phyloP scores from a whole-genome alignment of 2,888 invertebrate genomes.

The Xiphydria camelus region DNA sequence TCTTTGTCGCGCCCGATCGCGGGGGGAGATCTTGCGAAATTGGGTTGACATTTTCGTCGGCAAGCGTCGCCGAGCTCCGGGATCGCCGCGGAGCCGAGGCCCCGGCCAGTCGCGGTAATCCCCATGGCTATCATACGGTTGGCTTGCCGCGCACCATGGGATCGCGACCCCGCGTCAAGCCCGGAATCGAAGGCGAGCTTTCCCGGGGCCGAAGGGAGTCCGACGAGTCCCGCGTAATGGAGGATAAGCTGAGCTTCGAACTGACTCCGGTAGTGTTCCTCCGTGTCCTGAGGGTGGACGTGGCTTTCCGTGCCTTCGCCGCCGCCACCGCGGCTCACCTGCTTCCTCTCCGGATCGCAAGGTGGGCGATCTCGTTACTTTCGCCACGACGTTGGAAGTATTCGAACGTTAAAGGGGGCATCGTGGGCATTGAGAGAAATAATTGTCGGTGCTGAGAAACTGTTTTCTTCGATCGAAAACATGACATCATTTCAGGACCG shows the following conservation, averaged over 20 bases:
- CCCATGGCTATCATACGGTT: conserved; percentile 50
- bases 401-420: too few species aligned
- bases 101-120: conserved; percentile 50
- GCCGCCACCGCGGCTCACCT: conserved; percentile 1
- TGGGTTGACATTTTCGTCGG: conserved; percentile 49
- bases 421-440: too few species aligned
- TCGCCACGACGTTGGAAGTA: too few species aligned
- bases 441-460: too few species aligned
- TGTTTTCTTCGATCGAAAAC: too few species aligned
- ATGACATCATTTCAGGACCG: too few species aligned
- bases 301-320: neutral
- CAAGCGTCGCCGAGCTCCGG: conserved; percentile 34
- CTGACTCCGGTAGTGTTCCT: conserved; percentile 34
- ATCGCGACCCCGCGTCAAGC: conserved; percentile 27
- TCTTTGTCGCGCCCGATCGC: conserved; percentile 27
- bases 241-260: conserved; percentile 49
- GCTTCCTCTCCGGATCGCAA: neutral
- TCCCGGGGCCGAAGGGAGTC: conserved; percentile 26
- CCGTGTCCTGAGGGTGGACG: neutral
- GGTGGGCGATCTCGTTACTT: too few species aligned
- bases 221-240: conserved; percentile 47
- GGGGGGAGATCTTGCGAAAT: conserved; percentile 46
- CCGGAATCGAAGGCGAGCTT: conserved; percentile 42
- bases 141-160: conserved; percentile 41
- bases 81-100: conserved; percentile 35